These are phyloP conservation scores for Chironomus riparius DNA, from an alignment of 2,888 invertebrate species.

Conservation along the genomic window DNA sequence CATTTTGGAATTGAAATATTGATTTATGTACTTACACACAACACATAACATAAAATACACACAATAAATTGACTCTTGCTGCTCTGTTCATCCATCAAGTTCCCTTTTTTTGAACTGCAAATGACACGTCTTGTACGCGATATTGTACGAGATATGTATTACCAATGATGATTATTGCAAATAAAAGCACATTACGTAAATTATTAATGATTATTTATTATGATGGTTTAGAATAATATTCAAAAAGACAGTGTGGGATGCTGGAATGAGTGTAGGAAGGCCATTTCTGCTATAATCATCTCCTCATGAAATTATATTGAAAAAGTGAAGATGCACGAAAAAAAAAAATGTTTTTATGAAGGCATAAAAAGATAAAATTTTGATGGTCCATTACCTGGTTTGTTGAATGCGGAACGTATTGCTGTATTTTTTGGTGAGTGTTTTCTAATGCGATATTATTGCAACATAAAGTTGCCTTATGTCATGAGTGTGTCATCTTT, in stretches of 20 bases:
- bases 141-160: not conserved
- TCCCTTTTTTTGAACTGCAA: not conserved
- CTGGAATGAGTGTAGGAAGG: not conserved
- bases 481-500: not conserved
- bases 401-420: conserved; percentile 2
- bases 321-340: not conserved
- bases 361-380: conserved; percentile 21
- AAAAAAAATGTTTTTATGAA: not conserved
- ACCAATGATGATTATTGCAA: conserved; percentile 16
- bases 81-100: not conserved
- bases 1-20: not conserved
- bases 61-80: not conserved
- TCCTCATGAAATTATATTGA: not conserved
- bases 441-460: not conserved
- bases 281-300: not conserved
- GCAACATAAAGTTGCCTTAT: not conserved
- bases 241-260: not conserved
- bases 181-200: conserved; percentile 13
- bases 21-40: not conserved
- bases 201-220: conserved; percentile 15
- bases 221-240: not conserved
- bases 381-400: conserved; percentile 24
- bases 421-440: not conserved
- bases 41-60: not conserved
- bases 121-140: not conserved